phyloP scores from a whole-genome alignment of 2,888 invertebrate species.

The Drosophila neotestacea region DNA sequence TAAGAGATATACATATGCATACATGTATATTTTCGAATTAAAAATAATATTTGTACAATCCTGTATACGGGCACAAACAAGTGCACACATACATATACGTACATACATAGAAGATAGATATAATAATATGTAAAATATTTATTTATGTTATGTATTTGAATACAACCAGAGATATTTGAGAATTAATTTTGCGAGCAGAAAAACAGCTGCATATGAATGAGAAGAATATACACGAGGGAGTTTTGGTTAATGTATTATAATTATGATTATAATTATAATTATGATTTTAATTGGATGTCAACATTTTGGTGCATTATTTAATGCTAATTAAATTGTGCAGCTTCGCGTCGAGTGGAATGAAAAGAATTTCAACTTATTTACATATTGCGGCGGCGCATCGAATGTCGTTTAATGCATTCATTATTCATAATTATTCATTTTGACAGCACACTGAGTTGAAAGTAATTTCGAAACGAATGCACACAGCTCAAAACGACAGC shows the following conservation, averaged over 20 bases:
- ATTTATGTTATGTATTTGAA: not conserved
- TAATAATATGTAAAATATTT: conserved; percentile 1
- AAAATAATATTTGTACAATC: not conserved
- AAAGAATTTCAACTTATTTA: conserved; percentile 37
- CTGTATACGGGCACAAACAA: not conserved
- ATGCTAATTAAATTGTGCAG: conserved; percentile 53
- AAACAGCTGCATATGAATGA: conserved; percentile 20
- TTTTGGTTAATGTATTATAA: conserved; percentile 24
- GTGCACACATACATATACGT: not conserved
- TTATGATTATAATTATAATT: conserved; percentile 16
- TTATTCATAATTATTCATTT: conserved; percentile 34
- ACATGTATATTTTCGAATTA: not conserved
- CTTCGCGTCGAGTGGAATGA: conserved; percentile 17
- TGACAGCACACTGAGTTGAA: conserved; percentile 16
- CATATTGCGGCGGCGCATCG: conserved; percentile 30
- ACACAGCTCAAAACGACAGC: conserved; percentile 20
- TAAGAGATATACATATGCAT: not conserved
- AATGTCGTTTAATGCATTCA: conserved; percentile 29
- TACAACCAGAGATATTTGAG: not conserved
- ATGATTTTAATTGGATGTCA: conserved; percentile 18
- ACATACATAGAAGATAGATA: conserved; percentile 3
- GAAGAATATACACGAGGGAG: conserved; percentile 16
- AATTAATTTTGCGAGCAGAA: not conserved
- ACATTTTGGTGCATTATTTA: conserved; percentile 31
- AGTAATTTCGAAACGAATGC: conserved; percentile 24